Evolutionary conservation across 1,140 invertebrate genomes (phyloP), one percentile per base, ranked within the genome.

Genomic region (Drosophila funebris): DNA sequence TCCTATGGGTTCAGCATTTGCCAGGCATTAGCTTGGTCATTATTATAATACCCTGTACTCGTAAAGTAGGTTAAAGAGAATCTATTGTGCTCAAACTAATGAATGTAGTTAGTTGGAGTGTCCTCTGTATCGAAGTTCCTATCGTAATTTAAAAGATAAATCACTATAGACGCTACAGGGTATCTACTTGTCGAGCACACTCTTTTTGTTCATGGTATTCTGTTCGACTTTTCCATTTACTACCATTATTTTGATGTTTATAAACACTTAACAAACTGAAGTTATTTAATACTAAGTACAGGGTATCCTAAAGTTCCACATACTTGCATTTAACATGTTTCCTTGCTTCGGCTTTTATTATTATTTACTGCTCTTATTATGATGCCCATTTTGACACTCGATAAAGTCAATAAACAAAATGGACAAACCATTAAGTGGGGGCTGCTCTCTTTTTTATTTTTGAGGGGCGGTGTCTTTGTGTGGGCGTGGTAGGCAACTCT

Each of bases 311-410:
- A 43, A 37, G 60, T 46, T 14, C 5, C 18, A 39, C 13, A 39
- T 6, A 7, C n/a, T 2, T 14, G 4, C 7, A 22, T 7, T 22
- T 11, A 20, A 16, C 29, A 5, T 33, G 8, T 33, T 50, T 48
- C 41, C 13, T 37, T 58, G 44, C n/a, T n/a, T n/a, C n/a, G n/a
- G n/a, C n/a, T n/a, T n/a, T n/a, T n/a, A n/a, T n/a, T n/a, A n/a
- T n/a, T 66, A 70, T 74, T 78, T 70, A 57, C 52, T 63, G 22
- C 58, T 54, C 48, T 73, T 75, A 83, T 67, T 78, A 77, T 83
- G 66, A 76, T 79, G 80, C 67, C 61, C 79, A 76, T 84, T 79
- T 79, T 76, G 80, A 76, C 80, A 83, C 76, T 80, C 63, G 62
- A 84, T 70, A 84, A 80, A 73, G 81, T 73, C 73, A 85, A 85